Evolutionary conservation across 2,888 invertebrate genomes (phyloP).

Genomic region (Buathra laborator): DNA sequence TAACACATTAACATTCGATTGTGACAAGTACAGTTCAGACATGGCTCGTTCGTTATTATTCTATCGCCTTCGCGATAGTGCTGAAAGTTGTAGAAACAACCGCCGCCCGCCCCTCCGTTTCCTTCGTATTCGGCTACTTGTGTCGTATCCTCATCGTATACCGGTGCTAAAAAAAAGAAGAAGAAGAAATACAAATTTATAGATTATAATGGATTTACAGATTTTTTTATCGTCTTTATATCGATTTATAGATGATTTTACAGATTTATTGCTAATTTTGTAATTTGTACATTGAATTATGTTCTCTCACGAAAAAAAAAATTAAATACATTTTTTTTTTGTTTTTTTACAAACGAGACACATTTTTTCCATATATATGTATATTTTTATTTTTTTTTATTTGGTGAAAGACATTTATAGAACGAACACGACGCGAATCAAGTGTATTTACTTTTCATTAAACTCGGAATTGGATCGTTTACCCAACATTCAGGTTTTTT

Average conservation of each 20-base stretch:
- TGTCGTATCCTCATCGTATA: constrained; percentile 83
- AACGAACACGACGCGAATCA: too few species aligned
- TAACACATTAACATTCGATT: constrained; percentile 98
- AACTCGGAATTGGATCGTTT: neutral
- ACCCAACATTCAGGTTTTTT: neutral
- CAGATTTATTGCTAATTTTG: too few species aligned
- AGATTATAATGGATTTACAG: constrained; percentile 24
- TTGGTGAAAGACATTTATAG: neutral
- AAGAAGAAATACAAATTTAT: constrained; percentile 22
- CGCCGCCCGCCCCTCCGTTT: constrained; percentile 89
- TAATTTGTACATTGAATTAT: too few species aligned
- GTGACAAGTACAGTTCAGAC: constrained; percentile 97
- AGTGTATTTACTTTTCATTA: neutral
- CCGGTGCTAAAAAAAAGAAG: constrained; percentile 82
- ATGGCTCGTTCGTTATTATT: constrained; percentile 97
- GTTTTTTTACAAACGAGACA: too few species aligned
- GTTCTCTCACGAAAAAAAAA: too few species aligned
- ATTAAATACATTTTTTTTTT: too few species aligned
- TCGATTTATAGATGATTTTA: neutral
- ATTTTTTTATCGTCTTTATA: neutral
- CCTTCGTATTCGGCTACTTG: constrained; percentile 83
- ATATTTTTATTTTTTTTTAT: neutral
- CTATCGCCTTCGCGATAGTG: constrained; percentile 97
- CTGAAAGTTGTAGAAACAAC: constrained; percentile 97
- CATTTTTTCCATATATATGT: neutral